These are phyloP conservation scores for Gambusia affinis DNA, from an alignment of 2,113 vertebrate species.

Conservation along the genomic window DNA sequence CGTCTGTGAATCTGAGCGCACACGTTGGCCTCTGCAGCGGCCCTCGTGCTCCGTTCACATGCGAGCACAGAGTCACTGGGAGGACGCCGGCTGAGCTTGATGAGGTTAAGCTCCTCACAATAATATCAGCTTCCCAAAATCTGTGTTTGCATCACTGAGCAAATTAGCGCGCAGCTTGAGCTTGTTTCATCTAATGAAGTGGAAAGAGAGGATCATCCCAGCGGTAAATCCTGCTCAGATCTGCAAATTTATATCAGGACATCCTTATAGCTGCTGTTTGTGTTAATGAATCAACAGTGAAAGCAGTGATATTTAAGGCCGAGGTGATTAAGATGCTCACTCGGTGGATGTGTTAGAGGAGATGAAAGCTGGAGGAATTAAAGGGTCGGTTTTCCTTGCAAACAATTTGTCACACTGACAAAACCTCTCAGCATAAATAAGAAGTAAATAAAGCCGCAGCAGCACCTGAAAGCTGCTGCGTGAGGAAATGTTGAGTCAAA, in stretches of 20 bases:
- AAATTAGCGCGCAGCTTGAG: background rate
- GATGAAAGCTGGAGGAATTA: background rate
- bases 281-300: background rate
- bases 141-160: conserved; percentile 12
- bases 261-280: background rate
- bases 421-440: background rate
- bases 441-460: conserved; percentile 6
- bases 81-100: conserved; percentile 2
- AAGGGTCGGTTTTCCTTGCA: background rate
- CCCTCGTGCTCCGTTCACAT: no score
- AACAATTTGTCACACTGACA: background rate
- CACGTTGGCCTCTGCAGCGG: background rate
- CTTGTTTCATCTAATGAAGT: conserved; percentile 5
- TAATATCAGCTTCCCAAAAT: conserved; percentile 10
- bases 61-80: no score
- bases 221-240: conserved; percentile 4
- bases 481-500: no score
- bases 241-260: background rate
- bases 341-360: background rate
- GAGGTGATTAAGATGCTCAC: background rate
- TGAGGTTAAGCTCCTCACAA: conserved; percentile 28
- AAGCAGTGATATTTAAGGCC: background rate
- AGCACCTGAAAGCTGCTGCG: no score
- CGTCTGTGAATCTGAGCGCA: conserved; percentile 21
- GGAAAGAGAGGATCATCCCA: background rate